A percentile compares a stretch with the other conserved stretches of the same genome.
These are phyloP conservation scores for Chelonus formosanus DNA, from an alignment of 2,888 invertebrate species.

Conservation along the genomic window DNA sequence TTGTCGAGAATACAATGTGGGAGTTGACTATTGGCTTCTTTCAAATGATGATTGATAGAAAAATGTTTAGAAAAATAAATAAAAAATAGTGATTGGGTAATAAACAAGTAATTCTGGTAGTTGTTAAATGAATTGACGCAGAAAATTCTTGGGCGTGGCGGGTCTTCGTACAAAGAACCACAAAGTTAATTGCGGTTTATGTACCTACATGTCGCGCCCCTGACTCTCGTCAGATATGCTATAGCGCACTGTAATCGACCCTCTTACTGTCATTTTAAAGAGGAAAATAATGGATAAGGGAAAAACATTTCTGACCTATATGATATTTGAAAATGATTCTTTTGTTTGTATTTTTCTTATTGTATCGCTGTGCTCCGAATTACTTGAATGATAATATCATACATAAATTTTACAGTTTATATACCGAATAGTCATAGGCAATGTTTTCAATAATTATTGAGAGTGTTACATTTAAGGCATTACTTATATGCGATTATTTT, in stretches of 20 bases:
- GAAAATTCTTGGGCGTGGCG: slow-evolving; percentile 29
- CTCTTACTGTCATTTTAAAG: slow-evolving; percentile 12
- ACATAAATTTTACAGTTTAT: too few species aligned
- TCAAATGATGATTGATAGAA: too few species aligned
- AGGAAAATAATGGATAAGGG: slow-evolving; percentile 7
- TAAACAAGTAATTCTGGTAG: slow-evolving; percentile 13
- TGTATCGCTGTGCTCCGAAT: not conserved
- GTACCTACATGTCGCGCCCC: slow-evolving; percentile 24
- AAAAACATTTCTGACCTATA: slow-evolving; percentile 2
- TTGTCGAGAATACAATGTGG: too few species aligned
- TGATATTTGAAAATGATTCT: slow-evolving; percentile 3
- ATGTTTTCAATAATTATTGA: too few species aligned
- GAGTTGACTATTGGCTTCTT: too few species aligned
- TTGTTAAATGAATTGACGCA: slow-evolving; percentile 21
- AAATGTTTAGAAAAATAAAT: too few species aligned
- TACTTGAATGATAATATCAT: not conserved
- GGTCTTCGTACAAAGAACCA: slow-evolving; percentile 13
- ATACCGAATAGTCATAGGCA: too few species aligned
- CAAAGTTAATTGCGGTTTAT: slow-evolving; percentile 30
- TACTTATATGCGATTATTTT: too few species aligned
- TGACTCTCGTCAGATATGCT: slow-evolving; percentile 2
- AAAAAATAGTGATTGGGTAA: slow-evolving; percentile 9
- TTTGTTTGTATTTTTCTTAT: not conserved
- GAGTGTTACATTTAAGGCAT: too few species aligned
- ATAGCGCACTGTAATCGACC: slow-evolving; percentile 16